Evolutionary conservation across 2,888 invertebrate species (phyloP), one percentile per base, ranked within the genome.

Genomic region (Mallateleia sp.): DNA sequence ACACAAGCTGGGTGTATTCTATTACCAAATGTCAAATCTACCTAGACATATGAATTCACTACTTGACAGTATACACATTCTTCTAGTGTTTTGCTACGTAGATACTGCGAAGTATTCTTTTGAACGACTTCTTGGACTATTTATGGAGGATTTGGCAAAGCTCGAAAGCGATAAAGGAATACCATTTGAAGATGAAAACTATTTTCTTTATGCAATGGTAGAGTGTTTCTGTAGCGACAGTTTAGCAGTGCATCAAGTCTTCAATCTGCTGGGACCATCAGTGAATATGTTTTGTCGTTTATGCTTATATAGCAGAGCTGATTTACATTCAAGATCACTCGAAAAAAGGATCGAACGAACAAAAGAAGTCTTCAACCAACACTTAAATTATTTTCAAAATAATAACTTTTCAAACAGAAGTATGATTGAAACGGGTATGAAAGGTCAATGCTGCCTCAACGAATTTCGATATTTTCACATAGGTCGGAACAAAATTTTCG

Each of bases 31-130:
- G n/a, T n/a, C n/a, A n/a, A n/a, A n/a, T n/a, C n/a, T 88, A 18
- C 87, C 84, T 32, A 20, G 28, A 6, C 60, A 87, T 28, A 64
- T 84, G 56, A 87, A 85, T 62, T 86, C 87, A 4, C 52, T 80
- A 24, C 42, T 88, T 3, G 62, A 71, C 45, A 38, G 45, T 24
- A 88, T 89, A n/a, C 83, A 85, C 67, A 71, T 89, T 24, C 56
- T 85, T 2, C 24, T 60, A 22, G 28, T 85, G 25, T 83, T 75
- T 75, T 79, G 60, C 22, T 52, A 67, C 4, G 86, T 45, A 15
- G 86, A 86, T 62, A 74, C 81, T 1, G 74, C 82, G 45, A 85
- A 71, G 71, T 87, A 89, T 50, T 83, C 85, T 22, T 85, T 88
- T 54, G 15, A 72, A 18, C 78, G 69, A 66, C 75, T 89, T 25